Conservation (phyloP, 1,140 invertebrate species). For the Drusus annulatus region DNA sequence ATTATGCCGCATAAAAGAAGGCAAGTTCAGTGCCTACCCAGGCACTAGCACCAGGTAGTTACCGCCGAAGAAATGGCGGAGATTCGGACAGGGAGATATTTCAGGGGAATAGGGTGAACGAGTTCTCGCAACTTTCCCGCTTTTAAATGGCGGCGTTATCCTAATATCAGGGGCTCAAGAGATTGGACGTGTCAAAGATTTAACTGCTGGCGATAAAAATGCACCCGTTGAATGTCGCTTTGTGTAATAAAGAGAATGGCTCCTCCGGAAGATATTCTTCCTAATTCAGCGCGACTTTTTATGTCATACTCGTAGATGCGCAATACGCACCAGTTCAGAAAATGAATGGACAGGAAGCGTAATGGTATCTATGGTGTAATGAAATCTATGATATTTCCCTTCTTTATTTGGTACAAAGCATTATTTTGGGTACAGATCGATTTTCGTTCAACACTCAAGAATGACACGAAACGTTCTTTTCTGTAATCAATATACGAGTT, state of each 20-base stretch:
- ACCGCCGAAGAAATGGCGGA: neutral
- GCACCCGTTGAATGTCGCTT: neutral
- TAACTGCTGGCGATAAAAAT: neutral
- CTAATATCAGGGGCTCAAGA: constrained; percentile 9
- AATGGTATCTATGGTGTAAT: neutral
- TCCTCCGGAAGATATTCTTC: neutral
- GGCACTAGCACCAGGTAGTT: too few relatives aligned
- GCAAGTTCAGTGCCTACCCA: neutral
- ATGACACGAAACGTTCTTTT: too few relatives aligned
- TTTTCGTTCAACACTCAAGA: too few relatives aligned
- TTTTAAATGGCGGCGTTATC: constrained; percentile 11
- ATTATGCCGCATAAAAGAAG: neutral
- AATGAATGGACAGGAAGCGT: neutral
- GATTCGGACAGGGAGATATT: constrained; percentile 33
- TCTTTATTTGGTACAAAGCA: neutral
- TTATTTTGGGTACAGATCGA: too few relatives aligned
- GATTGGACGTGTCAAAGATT: constrained; percentile 34
- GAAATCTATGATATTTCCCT: neutral
- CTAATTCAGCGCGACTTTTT: neutral
- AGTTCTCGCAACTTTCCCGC: neutral
- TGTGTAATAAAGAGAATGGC: neutral
- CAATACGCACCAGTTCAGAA: neutral
- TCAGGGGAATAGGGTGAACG: constrained; percentile 21
- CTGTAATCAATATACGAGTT: too few relatives aligned
- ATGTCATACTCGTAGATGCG: neutral